Base-by-base conservation (phyloP, 2,797 vertebrate species). In the Etheostoma perlongum region DNA sequence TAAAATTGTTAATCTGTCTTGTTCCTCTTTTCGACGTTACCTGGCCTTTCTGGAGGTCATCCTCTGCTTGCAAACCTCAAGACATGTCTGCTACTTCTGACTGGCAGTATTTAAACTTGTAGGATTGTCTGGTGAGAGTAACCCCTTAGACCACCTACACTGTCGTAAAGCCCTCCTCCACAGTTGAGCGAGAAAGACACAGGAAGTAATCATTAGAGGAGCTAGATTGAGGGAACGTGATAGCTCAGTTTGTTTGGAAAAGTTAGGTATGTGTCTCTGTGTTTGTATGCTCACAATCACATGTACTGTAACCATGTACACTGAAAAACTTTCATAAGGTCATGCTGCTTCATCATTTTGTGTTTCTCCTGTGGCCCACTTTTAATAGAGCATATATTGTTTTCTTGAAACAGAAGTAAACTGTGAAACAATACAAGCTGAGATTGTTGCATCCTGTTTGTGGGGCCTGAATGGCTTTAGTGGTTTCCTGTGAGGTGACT, bases 401-500 rank as follows among this genome's bases (percentile, higher is more conserved):
- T 87, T 85, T 49, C 82, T 79, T 58, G 69, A 89, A 86, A 78
- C 65, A 85, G 58, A 85, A 74, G 79, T 88, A 72, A 91, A 86
- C 64, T 70, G 70, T 82, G 69, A 91, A 95, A 93, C 93, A 95
- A 94, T 92, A 63, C 85, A 79, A 78, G 78, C 81, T 78, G 79
- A 79, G 86, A 88, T 81, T 85, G 79, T 82, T 88, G 74, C 89
- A 91, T 95, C 94, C 95, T 94, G 92, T 93, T 91, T 93, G 94
- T 90, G 92, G 90, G 84, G 89, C 91, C 61, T 90, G 86, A 90
- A 92, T 91, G 88, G 88, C 89, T 92, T 92, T 88, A 88, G 91
- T 85, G 91, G 90, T 95, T 93, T 94, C 93, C 93, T 94, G 93
- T 92, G 87, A 78, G 86, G 88, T 89, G 82, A 82, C 64, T 90